phyloP scores from a whole-genome alignment of 2,888 invertebrate genomes.

The Hipparchia sbordonii region DNA sequence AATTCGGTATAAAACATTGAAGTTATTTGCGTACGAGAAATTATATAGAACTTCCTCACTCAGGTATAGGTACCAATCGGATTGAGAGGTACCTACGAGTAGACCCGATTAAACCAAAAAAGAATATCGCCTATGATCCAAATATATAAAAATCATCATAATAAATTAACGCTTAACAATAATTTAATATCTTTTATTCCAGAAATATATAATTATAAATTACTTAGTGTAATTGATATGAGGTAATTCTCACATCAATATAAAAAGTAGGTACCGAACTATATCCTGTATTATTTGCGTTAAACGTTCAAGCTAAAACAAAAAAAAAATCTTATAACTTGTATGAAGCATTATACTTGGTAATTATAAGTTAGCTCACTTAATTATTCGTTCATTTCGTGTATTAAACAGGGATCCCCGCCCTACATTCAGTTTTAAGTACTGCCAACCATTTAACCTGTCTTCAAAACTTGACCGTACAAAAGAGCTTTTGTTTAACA shows the following conservation, averaged over 20 bases:
- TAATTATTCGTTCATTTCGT: constrained; percentile 71
- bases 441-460: constrained; percentile 53
- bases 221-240: constrained; percentile 3
- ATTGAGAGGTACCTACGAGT: too few species aligned
- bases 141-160: too few species aligned
- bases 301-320: constrained; percentile 31
- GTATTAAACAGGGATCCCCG: constrained; percentile 68
- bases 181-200: background rate
- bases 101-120: too few species aligned
- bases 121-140: too few species aligned
- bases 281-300: constrained; percentile 33
- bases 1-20: too few species aligned
- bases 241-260: constrained; percentile 14
- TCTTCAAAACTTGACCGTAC: constrained; percentile 51
- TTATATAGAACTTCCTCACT: too few species aligned
- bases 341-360: constrained; percentile 42
- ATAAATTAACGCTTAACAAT: background rate
- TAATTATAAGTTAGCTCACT: constrained; percentile 69
- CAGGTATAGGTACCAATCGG: too few species aligned
- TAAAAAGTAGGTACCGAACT: constrained; percentile 19
- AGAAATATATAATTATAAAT: background rate
- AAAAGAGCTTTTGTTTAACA: constrained; percentile 74
- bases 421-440: constrained; percentile 62
- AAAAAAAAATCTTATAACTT: constrained; percentile 28
- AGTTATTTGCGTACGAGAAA: too few species aligned